These are phyloP conservation scores for Heliconius cydno DNA, from an alignment of 2,888 invertebrate genomes.

Conservation along the genomic window DNA sequence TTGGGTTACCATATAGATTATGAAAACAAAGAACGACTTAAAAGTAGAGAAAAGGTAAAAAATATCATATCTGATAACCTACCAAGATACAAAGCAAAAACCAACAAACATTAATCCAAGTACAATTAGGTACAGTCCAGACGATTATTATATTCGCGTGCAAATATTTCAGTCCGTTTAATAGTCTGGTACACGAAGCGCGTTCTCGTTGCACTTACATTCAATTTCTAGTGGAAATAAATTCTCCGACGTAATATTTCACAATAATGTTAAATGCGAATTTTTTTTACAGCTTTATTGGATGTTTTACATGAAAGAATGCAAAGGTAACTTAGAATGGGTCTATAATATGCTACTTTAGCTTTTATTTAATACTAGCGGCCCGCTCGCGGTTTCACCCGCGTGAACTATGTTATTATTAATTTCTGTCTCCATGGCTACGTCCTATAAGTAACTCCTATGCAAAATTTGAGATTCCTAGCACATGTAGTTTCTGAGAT, in stretches of 20 bases:
- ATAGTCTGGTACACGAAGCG: constrained; percentile 49
- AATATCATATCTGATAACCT: not conserved
- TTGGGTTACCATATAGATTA: too few species aligned
- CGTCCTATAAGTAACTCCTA: too few species aligned
- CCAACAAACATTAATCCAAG: not conserved
- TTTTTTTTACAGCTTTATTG: constrained; percentile 31
- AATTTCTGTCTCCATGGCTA: too few species aligned
- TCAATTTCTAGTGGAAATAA: constrained; percentile 52
- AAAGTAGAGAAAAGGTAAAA: not conserved
- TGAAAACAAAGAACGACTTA: not conserved
- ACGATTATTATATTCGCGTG: constrained; percentile 20
- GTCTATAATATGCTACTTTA: not conserved
- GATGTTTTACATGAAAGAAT: constrained; percentile 21
- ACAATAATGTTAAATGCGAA: constrained; percentile 41
- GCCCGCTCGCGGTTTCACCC: too few species aligned
- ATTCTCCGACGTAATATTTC: constrained; percentile 51
- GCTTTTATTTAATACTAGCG: not conserved
- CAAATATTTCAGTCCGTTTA: constrained; percentile 42
- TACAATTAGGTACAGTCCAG: not conserved
- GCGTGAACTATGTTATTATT: too few species aligned
- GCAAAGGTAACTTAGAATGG: not conserved
- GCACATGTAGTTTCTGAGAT: too few species aligned
- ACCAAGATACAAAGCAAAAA: not conserved
- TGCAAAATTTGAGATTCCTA: too few species aligned
- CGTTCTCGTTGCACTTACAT: constrained; percentile 44